A percentile compares a stretch with the other conserved stretches of the same genome.
phyloP scores from a whole-genome alignment of 2,888 invertebrate genomes.

The Muschampia plurimacula region DNA sequence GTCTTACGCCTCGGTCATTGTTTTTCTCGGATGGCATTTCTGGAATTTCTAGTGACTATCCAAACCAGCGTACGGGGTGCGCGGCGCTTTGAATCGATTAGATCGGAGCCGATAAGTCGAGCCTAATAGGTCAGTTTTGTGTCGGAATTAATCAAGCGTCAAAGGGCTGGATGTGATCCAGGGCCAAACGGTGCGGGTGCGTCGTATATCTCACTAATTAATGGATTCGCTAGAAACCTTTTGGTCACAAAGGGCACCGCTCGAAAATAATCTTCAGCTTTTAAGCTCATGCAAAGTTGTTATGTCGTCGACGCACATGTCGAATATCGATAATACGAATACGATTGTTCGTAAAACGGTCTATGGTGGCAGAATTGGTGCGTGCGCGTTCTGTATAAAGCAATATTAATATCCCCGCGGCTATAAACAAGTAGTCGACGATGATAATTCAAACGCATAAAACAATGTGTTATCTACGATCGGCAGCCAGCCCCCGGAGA shows the following conservation, averaged over 20 bases:
- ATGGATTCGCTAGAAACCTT: conserved; percentile 80
- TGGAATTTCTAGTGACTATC: conserved; percentile 73
- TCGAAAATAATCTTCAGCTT: conserved; percentile 49
- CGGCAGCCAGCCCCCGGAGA: conserved; percentile 66
- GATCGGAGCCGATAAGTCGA: conserved; percentile 75
- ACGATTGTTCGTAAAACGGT: conserved; percentile 9
- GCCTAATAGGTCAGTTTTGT: conserved; percentile 82
- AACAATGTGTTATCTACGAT: conserved; percentile 82
- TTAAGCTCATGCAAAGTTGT: conserved; percentile 34
- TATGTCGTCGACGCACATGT: conserved; percentile 25
- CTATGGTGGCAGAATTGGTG: conserved; percentile 51
- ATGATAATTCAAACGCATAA: conserved; percentile 82
- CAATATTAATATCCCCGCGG: conserved; percentile 77
- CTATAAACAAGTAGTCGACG: conserved; percentile 79
- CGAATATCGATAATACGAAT: conserved; percentile 10
- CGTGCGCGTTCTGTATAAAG: conserved; percentile 75
- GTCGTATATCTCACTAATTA: conserved; percentile 84
- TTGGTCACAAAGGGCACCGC: conserved; percentile 79
- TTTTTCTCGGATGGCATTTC: conserved; percentile 75
- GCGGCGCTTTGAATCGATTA: conserved; percentile 81
- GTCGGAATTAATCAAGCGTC: conserved; percentile 84
- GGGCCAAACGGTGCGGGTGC: conserved; percentile 72
- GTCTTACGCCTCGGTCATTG: conserved; percentile 75
- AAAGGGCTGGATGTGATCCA: conserved; percentile 78
- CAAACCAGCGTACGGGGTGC: conserved; percentile 75